Evolutionary conservation across 2,888 invertebrate species (phyloP), one percentile per base, ranked within the genome.

Genomic region (Melinaea marsaeus): DNA sequence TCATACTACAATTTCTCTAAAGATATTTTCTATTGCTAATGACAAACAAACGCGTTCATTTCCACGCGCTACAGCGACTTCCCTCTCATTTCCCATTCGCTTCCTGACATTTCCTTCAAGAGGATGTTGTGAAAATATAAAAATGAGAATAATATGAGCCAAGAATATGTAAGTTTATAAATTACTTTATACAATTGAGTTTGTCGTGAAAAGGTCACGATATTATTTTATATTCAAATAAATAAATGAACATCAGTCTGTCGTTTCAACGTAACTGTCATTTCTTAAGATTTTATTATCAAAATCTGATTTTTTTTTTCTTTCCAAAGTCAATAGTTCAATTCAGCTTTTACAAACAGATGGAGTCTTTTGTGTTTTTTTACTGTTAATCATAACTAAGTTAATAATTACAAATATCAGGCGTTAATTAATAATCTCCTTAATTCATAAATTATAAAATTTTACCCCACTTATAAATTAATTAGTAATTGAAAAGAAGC

Each of bases 51-150:
- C 51, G 55, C 37, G 51, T 63, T 60, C 61, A 63, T 62, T 68
- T 66, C 60, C 62, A 60, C 51, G 46, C 64, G 58, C 46, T 55
- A 57, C 45, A 58, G 58, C 60, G 45, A 51, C 63, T 68, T 68
- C 68, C 68, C 62, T 4, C 56, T 48, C 66, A 68, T 68, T 68
- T 68, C 68, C 68, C 32, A 51, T 68, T 51, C 59, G 58, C 67
- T 68, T 68, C 63, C 63, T 62, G 55, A 34, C 61, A 56, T 59
- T 61, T 65, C 61, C 65, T 68, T 61, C 61, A 51, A 61, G 57
- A 60, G 66, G 60, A 66, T 68, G 63, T 66, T 63, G 37, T 63
- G 51, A 51, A 32, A 51, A 51, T 51, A 51, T 22, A 51, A 51
- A 51, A 51, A 32, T 51, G 51, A 32, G 51, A 51, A 32, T 51